phyloP scores from a whole-genome alignment of 2,113 vertebrate genomes.

The Anser brachyrhynchus region DNA sequence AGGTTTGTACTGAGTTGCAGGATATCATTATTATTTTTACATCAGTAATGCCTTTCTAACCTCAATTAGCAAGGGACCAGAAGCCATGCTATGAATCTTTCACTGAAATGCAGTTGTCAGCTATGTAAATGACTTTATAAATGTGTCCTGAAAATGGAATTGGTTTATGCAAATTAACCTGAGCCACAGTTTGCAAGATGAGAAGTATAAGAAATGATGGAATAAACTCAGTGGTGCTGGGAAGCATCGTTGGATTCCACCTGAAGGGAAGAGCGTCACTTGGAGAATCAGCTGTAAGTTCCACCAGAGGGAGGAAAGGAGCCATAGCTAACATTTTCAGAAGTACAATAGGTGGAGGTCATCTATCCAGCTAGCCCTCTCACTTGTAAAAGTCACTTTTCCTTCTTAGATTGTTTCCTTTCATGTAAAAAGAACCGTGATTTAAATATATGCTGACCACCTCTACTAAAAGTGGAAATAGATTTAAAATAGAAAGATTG shows the following conservation, averaged over 20 bases:
- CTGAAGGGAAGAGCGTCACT: neutral
- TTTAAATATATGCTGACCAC: neutral
- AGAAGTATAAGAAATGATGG: neutral
- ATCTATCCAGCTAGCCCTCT: neutral
- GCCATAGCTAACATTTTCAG: neutral
- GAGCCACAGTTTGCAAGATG: neutral
- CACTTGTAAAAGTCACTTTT: neutral
- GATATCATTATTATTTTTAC: slow-evolving; percentile 12
- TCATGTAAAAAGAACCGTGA: neutral
- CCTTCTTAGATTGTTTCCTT: neutral
- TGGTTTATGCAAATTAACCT: slow-evolving; percentile 37
- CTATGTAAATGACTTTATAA: slow-evolving; percentile 32
- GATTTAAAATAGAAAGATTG: neutral
- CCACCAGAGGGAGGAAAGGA: neutral
- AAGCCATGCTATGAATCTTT: neutral
- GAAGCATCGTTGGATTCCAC: neutral
- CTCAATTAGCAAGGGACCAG: slow-evolving; percentile 55
- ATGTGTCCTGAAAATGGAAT: slow-evolving; percentile 27
- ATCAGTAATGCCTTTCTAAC: slow-evolving; percentile 38
- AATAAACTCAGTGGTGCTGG: neutral
- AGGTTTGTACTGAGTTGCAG: slow-evolving; percentile 17
- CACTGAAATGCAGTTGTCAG: slow-evolving; percentile 27
- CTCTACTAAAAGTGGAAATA: neutral
- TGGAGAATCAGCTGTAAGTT: neutral
- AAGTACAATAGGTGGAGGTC: neutral